These are phyloP conservation scores for Coilia nasus DNA, from an alignment of 2,797 vertebrate genomes.

Conservation along the genomic window DNA sequence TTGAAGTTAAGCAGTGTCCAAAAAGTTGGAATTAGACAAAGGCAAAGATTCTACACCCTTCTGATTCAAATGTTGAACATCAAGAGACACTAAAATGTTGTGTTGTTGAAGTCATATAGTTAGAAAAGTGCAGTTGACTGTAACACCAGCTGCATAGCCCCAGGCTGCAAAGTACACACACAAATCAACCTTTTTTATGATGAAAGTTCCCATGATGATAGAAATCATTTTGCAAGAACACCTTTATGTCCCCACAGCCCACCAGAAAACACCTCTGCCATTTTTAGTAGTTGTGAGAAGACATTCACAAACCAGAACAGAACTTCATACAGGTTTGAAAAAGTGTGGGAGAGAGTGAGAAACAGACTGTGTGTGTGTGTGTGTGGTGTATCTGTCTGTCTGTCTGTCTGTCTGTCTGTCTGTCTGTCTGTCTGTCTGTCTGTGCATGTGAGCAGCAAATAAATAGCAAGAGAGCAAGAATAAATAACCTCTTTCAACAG, in stretches of 20 bases:
- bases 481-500: background rate
- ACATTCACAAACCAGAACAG: background rate
- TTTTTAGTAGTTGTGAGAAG: background rate
- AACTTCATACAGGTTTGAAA: background rate
- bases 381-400: background rate
- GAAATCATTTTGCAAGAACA: background rate
- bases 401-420: background rate
- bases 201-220: background rate
- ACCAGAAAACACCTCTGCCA: background rate
- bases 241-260: background rate
- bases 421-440: background rate
- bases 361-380: background rate
- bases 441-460: too few relatives aligned
- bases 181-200: too few relatives aligned
- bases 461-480: background rate
- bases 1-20: too few relatives aligned
- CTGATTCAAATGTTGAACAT: too few relatives aligned
- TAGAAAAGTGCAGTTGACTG: too few relatives aligned
- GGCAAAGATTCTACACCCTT: too few relatives aligned
- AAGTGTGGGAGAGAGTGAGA: background rate
- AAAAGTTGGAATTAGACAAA: too few relatives aligned
- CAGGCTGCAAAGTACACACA: too few relatives aligned
- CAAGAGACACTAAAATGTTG: too few relatives aligned
- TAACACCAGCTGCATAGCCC: too few relatives aligned
- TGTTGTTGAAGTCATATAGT: too few relatives aligned